Conservation (phyloP, 30 jellyfish, hydroid and myxozoan species). For the Aurelia aurita complex sp. Pacific region DNA sequence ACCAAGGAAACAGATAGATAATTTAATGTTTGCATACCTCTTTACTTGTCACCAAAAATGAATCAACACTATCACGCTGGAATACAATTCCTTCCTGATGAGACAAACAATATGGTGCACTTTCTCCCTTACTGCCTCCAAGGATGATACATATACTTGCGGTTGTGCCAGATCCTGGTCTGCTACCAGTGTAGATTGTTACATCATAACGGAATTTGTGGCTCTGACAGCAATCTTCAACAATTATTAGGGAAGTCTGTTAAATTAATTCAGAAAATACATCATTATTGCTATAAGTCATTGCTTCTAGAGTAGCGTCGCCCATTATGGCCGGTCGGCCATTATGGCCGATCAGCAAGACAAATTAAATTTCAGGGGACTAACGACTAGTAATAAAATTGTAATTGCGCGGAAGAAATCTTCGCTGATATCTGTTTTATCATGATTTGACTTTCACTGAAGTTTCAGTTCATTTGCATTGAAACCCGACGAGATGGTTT, state of each 20-base stretch:
- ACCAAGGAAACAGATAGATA: not conserved
- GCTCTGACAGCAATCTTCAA: slow-evolving; percentile 25
- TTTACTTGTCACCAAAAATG: slow-evolving; percentile 54
- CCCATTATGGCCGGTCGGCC: no score
- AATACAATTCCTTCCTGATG: slow-evolving; percentile 25
- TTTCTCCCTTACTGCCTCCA: slow-evolving; percentile 70
- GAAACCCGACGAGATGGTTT: no score
- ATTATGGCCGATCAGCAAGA: no score
- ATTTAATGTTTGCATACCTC: slow-evolving; percentile 10
- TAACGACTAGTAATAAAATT: no score
- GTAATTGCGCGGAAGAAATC: no score
- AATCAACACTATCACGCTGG: slow-evolving; percentile 80
- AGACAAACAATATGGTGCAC: slow-evolving; percentile 59
- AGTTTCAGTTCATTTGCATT: no score
- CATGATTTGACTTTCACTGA: no score
- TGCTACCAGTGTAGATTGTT: slow-evolving; percentile 79
- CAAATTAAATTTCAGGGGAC: no score
- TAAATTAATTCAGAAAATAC: not conserved
- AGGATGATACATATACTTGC: slow-evolving; percentile 65
- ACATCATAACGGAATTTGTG: slow-evolving; percentile 53
- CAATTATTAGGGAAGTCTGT: slow-evolving; percentile 43
- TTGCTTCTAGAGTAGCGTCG: not conserved
- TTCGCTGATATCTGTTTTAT: no score
- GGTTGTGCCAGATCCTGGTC: slow-evolving; percentile 87
- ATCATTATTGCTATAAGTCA: not conserved